Conservation (phyloP, 1,140 invertebrate species). For the Drosophila arawakana region DNA sequence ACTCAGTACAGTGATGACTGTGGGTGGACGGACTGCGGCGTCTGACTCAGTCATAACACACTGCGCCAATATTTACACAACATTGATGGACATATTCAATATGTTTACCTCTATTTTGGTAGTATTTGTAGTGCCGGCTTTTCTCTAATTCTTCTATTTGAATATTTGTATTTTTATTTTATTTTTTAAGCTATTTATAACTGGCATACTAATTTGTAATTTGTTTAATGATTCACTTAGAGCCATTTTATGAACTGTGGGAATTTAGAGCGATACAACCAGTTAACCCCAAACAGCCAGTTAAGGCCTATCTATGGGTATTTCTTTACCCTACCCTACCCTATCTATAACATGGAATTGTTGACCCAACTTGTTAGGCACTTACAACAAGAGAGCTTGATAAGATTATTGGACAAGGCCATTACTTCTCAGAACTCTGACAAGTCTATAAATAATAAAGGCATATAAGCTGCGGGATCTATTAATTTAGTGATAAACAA, state of each 20-base stretch:
- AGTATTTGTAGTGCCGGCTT: conserved; percentile 3
- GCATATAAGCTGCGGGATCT: conserved; percentile 18
- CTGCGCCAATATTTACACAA: conserved; percentile 55
- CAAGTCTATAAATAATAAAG: conserved; percentile 4
- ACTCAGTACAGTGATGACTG: conserved; percentile 27
- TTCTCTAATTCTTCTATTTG: conserved; percentile 16
- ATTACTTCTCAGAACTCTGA: conserved; percentile 29
- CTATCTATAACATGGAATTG: conserved; percentile 38
- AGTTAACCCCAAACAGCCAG: conserved; percentile 4
- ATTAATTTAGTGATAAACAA: conserved; percentile 11
- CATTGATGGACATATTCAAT: conserved; percentile 47
- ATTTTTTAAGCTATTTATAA: conserved; percentile 46
- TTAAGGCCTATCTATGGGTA: conserved; percentile 19
- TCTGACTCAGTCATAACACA: conserved; percentile 31
- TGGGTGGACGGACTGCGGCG: conserved; percentile 24
- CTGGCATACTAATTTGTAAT: conserved; percentile 55
- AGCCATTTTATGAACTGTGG: conserved; percentile 44
- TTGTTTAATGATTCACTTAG: conserved; percentile 60
- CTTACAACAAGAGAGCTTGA: conserved; percentile 13
- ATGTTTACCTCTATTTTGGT: conserved; percentile 37
- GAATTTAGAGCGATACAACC: conserved; percentile 21
- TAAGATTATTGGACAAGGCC: conserved; percentile 42
- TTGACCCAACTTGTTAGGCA: conserved; percentile 50
- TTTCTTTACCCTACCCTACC: neutral
- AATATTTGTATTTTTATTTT: conserved; percentile 20